A percentile compares a stretch with the other conserved stretches of the same genome.
Evolutionary conservation across 2,888 invertebrate species (phyloP).

Genomic region (Iphiclides podalirius): DNA sequence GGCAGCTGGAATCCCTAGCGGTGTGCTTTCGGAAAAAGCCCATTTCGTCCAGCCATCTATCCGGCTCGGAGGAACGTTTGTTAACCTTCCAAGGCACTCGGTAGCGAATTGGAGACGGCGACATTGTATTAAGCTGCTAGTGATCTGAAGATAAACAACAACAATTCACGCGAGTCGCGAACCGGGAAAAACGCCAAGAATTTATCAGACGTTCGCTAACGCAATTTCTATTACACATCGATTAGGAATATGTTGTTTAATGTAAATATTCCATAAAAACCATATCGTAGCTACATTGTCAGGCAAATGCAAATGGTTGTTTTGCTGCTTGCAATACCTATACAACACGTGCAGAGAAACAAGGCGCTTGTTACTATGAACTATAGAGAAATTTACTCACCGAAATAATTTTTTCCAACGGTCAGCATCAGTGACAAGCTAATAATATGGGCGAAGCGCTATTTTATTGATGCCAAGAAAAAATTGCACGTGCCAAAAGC

Average conservation of each 20-base stretch:
- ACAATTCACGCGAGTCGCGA: constrained; percentile 67
- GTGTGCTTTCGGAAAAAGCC: constrained; percentile 93
- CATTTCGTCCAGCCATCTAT: constrained; percentile 89
- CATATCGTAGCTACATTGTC: constrained; percentile 72
- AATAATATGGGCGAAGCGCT: constrained; percentile 42
- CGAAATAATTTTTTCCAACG: constrained; percentile 58
- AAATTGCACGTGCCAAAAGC: constrained; percentile 77
- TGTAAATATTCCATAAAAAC: constrained; percentile 38
- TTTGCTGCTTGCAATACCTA: constrained; percentile 61
- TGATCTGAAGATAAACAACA: constrained; percentile 76
- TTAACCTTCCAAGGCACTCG: constrained; percentile 73
- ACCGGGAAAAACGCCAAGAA: constrained; percentile 10
- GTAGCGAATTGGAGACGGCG: constrained; percentile 69
- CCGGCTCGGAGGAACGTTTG: constrained; percentile 76
- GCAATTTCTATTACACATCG: constrained; percentile 23
- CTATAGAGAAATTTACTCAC: constrained; percentile 54
- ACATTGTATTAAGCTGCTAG: constrained; percentile 62
- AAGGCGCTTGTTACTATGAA: constrained; percentile 40
- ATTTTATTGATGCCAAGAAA: constrained; percentile 51
- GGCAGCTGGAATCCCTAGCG: constrained; percentile 92
- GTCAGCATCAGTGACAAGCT: constrained; percentile 69
- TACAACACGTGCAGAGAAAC: constrained; percentile 69
- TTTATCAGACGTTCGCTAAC: constrained; percentile 20
- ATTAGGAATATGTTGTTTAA: constrained; percentile 23
- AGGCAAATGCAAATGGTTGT: constrained; percentile 73